Evolutionary conservation across 2,888 invertebrate species (phyloP).

Genomic region (Merodon equestris): DNA sequence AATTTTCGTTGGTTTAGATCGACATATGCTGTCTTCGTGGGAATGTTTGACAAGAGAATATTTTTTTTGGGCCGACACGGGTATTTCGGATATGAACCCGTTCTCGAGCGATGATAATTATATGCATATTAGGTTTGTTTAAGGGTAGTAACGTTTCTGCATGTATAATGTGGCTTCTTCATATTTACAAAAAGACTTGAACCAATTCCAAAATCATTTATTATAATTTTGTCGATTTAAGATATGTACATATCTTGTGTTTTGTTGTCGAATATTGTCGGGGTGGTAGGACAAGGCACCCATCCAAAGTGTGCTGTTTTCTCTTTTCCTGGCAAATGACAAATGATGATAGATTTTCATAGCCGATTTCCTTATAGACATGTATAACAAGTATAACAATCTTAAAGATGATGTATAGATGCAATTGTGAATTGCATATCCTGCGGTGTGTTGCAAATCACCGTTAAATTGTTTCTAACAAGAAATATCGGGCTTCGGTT

Average conservation of each 20-base stretch:
- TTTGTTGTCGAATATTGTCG: conserved; percentile 8
- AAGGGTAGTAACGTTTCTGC: no score
- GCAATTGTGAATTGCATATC: conserved; percentile 33
- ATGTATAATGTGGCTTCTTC: no score
- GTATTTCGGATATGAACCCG: no score
- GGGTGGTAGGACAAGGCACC: neutral
- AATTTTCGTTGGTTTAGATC: conserved; percentile 69
- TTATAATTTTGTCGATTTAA: conserved; percentile 63
- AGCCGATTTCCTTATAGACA: conserved; percentile 18
- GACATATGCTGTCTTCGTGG: conserved; percentile 49
- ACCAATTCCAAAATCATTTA: conserved; percentile 68
- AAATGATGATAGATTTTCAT: conserved; percentile 51
- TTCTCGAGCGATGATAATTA: no score
- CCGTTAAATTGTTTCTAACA: conserved; percentile 56
- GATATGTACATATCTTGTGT: conserved; percentile 41
- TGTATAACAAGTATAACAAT: conserved; percentile 48
- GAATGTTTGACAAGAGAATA: conserved; percentile 38
- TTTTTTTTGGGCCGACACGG: conserved; percentile 19
- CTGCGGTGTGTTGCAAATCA: conserved; percentile 42
- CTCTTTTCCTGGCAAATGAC: conserved; percentile 47
- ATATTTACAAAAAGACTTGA: conserved; percentile 35
- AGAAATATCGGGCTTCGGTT: conserved; percentile 19
- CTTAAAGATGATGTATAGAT: conserved; percentile 56
- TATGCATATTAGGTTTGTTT: no score
- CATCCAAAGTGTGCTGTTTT: neutral